These are phyloP conservation scores for Lasioglossum calceatum DNA, from an alignment of 2,888 invertebrate species.

Conservation along the genomic window DNA sequence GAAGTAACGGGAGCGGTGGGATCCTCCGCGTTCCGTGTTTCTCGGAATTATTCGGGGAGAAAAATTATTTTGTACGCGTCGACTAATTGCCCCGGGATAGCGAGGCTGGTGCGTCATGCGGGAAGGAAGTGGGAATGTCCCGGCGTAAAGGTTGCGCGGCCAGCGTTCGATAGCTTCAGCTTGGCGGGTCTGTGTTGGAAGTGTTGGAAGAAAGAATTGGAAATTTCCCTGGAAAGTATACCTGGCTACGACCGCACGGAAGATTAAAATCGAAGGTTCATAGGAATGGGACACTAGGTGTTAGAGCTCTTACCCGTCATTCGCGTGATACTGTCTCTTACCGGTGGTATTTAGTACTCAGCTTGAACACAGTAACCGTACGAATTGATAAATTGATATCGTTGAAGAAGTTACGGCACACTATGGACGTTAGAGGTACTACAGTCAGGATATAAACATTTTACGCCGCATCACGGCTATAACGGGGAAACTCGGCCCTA, in stretches of 20 bases:
- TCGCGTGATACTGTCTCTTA: background rate
- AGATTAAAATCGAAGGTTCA: background rate
- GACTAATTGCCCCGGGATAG: constrained; percentile 9
- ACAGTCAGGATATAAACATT: background rate
- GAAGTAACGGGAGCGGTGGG: constrained; percentile 16
- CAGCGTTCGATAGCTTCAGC: background rate
- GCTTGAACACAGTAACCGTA: background rate
- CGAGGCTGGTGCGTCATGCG: constrained; percentile 7
- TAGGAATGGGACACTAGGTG: background rate
- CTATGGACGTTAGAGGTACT: background rate
- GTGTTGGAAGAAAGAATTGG: background rate
- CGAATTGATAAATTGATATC: constrained; percentile 7
- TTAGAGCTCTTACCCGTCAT: background rate
- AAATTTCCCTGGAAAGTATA: background rate
- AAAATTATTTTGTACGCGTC: background rate
- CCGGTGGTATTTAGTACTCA: background rate
- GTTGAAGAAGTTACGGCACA: background rate
- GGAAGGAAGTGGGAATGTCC: constrained; percentile 33
- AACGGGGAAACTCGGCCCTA: background rate
- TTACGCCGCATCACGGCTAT: background rate
- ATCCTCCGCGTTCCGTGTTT: background rate
- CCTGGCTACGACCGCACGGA: background rate
- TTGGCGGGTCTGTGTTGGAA: background rate
- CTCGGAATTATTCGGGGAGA: background rate
- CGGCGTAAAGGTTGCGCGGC: constrained; percentile 4